phyloP scores from a whole-genome alignment of 2,888 invertebrate genomes.

The Agrotis ipsilon region DNA sequence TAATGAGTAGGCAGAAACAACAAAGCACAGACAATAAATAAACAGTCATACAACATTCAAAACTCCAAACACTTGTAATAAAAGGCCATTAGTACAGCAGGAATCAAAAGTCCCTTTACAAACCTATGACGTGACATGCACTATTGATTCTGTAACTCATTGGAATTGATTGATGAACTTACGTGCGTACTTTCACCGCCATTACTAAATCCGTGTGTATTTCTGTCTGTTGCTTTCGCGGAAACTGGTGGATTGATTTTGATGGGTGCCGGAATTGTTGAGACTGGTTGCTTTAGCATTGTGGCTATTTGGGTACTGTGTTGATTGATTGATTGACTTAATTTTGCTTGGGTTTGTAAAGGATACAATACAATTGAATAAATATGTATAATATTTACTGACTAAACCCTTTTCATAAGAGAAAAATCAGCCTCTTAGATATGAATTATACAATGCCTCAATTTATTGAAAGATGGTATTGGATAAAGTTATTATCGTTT shows the following conservation, averaged over 20 bases:
- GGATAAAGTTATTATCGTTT: too few relatives aligned
- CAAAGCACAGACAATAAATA: not conserved
- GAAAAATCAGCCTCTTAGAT: too few relatives aligned
- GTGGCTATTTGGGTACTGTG: not conserved
- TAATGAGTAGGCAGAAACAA: slow-evolving; percentile 14
- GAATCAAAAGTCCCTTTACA: slow-evolving; percentile 57
- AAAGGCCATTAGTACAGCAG: slow-evolving; percentile 48
- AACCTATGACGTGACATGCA: slow-evolving; percentile 56
- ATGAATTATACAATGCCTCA: too few relatives aligned
- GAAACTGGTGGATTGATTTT: slow-evolving; percentile 26
- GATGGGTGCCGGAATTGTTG: slow-evolving; percentile 18
- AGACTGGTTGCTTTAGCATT: not conserved
- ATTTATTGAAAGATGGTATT: too few relatives aligned
- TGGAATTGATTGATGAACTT: slow-evolving; percentile 61
- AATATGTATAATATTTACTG: too few relatives aligned
- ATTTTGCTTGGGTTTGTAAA: not conserved
- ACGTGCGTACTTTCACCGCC: slow-evolving; percentile 39
- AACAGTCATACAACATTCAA: slow-evolving; percentile 1
- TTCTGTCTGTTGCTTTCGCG: slow-evolving; percentile 27
- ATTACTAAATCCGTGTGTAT: not conserved
- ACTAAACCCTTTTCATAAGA: too few relatives aligned
- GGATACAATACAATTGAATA: too few relatives aligned
- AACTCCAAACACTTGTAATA: slow-evolving; percentile 45
- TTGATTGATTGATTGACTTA: slow-evolving; percentile 9
- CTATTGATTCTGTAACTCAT: slow-evolving; percentile 61